Conservation (phyloP, 2,888 invertebrate genomes). For the Leptopilina myrica region DNA sequence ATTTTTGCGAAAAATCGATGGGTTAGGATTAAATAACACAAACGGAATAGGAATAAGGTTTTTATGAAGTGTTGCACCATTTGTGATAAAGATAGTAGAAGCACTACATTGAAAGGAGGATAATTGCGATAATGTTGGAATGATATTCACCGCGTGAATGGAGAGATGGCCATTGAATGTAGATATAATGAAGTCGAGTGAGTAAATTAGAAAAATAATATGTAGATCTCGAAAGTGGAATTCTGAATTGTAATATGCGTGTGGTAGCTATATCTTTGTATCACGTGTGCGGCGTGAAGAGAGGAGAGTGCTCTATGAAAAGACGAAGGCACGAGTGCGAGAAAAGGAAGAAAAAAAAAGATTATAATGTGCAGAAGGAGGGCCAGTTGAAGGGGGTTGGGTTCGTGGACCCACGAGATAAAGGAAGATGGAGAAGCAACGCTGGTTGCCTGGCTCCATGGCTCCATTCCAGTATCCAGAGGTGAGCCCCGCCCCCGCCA, state of each 20-base stretch:
- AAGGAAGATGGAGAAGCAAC: constrained; percentile 71
- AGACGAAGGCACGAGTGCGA: constrained; percentile 17
- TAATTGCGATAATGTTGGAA: too few relatives aligned
- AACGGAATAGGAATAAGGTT: too few relatives aligned
- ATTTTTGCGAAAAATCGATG: too few relatives aligned
- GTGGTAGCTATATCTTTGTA: not conserved
- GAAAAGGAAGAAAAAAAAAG: constrained; percentile 54
- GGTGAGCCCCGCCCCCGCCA: constrained; percentile 72
- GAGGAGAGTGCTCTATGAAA: constrained; percentile 19
- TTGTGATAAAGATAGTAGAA: too few relatives aligned
- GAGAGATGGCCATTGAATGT: too few relatives aligned
- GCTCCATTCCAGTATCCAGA: constrained; percentile 72
- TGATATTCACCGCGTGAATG: too few relatives aligned
- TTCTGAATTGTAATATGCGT: not conserved
- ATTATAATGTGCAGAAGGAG: constrained; percentile 63
- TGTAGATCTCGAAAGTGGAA: not conserved
- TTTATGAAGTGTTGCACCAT: too few relatives aligned
- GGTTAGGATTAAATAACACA: too few relatives aligned
- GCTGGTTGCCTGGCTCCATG: constrained; percentile 56
- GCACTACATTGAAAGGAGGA: too few relatives aligned
- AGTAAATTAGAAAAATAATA: not conserved
- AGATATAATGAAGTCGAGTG: too few relatives aligned
- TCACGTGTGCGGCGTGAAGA: constrained; percentile 7
- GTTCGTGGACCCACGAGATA: constrained; percentile 66
- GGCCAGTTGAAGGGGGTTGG: constrained; percentile 70